These are phyloP conservation scores for Serripes groenlandicus DNA, from an alignment of 2,888 invertebrate species.

Conservation along the genomic window DNA sequence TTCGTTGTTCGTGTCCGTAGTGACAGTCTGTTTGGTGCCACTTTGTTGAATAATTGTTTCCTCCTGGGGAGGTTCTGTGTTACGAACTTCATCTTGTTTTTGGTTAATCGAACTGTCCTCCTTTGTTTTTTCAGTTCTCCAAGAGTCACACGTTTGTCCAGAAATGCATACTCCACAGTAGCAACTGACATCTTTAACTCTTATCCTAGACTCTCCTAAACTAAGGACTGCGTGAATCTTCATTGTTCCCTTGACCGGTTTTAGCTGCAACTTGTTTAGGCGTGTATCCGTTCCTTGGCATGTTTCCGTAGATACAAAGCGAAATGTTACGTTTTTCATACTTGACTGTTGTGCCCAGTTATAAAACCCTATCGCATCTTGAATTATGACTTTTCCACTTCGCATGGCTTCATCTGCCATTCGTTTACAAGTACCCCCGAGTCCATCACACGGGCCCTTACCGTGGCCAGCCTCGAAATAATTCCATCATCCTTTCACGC, in stretches of 20 bases:
- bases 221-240: conserved; percentile 19
- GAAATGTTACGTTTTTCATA: conserved; percentile 34
- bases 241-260: conserved; percentile 26
- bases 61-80: no score
- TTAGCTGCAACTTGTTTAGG: not conserved
- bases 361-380: conserved; percentile 39
- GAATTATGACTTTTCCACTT: conserved; percentile 24
- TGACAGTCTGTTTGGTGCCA: no score
- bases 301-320: conserved; percentile 17
- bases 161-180: conserved; percentile 20
- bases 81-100: no score
- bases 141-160: no score
- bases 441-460: conserved; percentile 59
- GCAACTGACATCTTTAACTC: conserved; percentile 7
- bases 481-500: conserved; percentile 51
- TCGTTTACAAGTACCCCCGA: conserved; percentile 49
- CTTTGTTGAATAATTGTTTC: no score
- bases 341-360: conserved; percentile 37
- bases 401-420: conserved; percentile 51
- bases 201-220: not conserved
- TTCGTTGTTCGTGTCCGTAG: no score
- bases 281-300: not conserved
- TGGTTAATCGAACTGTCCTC: no score
- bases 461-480: conserved; percentile 58
- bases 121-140: no score